A percentile compares a stretch with the other conserved stretches of the same genome.
These are phyloP conservation scores for Ctenomys sociabilis DNA, from an alignment of 2,113 vertebrate species.

Conservation along the genomic window DNA sequence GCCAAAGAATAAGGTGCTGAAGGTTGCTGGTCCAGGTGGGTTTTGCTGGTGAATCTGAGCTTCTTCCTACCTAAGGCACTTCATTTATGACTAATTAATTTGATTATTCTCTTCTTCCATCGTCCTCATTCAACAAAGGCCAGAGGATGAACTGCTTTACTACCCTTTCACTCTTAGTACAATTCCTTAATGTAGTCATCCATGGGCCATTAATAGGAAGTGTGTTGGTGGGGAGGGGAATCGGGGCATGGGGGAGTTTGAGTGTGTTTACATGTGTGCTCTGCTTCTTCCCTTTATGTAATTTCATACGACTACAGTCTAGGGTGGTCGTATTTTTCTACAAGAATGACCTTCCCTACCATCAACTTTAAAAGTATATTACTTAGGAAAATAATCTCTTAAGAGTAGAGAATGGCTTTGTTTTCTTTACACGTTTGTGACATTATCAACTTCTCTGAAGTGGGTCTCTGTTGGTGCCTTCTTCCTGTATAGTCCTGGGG, in stretches of 20 bases:
- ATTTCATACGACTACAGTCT: neutral
- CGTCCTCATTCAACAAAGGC: neutral
- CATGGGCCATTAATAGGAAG: neutral
- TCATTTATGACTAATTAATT: neutral
- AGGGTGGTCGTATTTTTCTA: neutral
- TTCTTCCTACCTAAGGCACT: neutral
- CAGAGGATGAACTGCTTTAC: neutral
- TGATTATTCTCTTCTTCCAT: neutral
- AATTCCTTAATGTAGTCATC: neutral
- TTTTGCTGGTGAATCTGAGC: neutral
- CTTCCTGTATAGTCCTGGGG: neutral
- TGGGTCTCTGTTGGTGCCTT: neutral
- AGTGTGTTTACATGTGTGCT: neutral
- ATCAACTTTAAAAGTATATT: neutral
- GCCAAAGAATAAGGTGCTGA: neutral
- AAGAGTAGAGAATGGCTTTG: neutral
- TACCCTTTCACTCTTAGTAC: neutral
- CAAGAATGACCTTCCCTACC: neutral
- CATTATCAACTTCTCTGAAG: conserved; percentile 4
- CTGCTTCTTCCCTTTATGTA: neutral
- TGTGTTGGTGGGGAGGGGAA: neutral
- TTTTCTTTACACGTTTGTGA: neutral
- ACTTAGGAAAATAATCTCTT: neutral
- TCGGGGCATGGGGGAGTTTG: neutral
- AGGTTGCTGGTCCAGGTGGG: neutral